Evolutionary conservation across 2,888 invertebrate genomes (phyloP), one percentile per base, ranked within the genome.

Genomic region (Himalopsyche tibetana): DNA sequence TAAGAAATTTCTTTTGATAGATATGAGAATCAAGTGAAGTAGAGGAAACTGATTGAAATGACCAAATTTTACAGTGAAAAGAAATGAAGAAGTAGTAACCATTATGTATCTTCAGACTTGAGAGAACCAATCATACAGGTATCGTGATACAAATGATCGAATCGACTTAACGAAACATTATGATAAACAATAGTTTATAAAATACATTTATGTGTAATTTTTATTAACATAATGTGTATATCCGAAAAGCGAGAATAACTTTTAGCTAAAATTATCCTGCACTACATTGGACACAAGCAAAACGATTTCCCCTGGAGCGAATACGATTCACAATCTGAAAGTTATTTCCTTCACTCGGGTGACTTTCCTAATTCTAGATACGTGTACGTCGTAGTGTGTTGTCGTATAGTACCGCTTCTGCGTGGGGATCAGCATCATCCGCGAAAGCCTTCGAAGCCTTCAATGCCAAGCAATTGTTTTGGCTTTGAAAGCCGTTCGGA

Each of bases 341-440:
- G 63, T 63, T 63, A 63, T 63, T 63, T 28, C 19, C 28, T 28
- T 8, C 63, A 63, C 63, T 63, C 63, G 19, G 28, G 19, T 28
- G 63, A 19, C 28, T 63, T 63, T 63, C 63, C 63, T 63, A 63
- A 63, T 63, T 63, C 63, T 11, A 63, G 63, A 63, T 63, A 63
- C 28, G 63, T 63, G 63, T 63, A 28, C 28, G 28, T 28, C 19
- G 63, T 28, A 28, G 19, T 63, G 63, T 63, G 63, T 63, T 63
- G 63, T 63, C 19, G 63, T 28, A 63, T n/a, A 28, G 63, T 63
- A 11, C 63, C 63, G 28, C n/a, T 63, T 63, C 63, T 63, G 63
- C 63, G 63, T 63, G 63, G 63, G 63, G 63, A 63, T 63, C 63
- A 63, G 9, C 19, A 63, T 63, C 63, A 63, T 28, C 63, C 63